A percentile compares a stretch with the other conserved stretches of the same genome.
These are phyloP conservation scores for Drosophila kanekoi DNA, from an alignment of 2,888 invertebrate species.

Conservation along the genomic window DNA sequence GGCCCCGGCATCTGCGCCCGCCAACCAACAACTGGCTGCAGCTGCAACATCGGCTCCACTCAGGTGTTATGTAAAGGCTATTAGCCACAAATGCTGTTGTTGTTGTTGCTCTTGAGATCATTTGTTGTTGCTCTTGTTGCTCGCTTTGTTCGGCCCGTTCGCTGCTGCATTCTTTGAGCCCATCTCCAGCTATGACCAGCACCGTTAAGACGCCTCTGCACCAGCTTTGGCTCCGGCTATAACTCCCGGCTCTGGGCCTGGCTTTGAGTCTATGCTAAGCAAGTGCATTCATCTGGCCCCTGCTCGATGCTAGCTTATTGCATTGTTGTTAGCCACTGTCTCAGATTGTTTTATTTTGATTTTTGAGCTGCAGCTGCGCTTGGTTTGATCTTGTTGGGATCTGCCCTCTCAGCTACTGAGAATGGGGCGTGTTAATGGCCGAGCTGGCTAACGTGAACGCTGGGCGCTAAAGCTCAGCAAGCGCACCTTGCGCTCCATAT, in stretches of 20 bases:
- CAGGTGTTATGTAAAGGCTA: conserved; percentile 75
- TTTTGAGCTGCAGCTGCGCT: conserved; percentile 42
- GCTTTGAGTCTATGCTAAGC: conserved; percentile 30
- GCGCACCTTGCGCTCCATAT: conserved; percentile 20
- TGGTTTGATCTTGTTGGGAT: conserved; percentile 16
- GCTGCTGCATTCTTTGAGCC: conserved; percentile 47
- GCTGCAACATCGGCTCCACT: conserved; percentile 37
- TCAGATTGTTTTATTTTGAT: conserved; percentile 32
- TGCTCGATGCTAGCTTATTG: conserved; percentile 50
- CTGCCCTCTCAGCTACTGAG: conserved; percentile 36
- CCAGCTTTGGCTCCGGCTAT: conserved; percentile 5
- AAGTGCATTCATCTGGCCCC: conserved; percentile 42
- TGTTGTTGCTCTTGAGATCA: conserved; percentile 40
- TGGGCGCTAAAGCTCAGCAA: conserved; percentile 25
- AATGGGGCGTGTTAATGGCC: conserved; percentile 50
- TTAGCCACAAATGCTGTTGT: conserved; percentile 54
- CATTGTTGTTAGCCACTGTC: conserved; percentile 42
- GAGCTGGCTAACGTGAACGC: conserved; percentile 21
- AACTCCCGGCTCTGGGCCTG: conserved; percentile 9
- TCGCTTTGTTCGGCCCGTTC: conserved; percentile 32
- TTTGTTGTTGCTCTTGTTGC: conserved; percentile 24
- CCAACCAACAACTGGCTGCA: neutral
- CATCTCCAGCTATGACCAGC: conserved; percentile 34
- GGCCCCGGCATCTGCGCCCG: neutral
- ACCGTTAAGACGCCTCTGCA: conserved; percentile 66